phyloP scores from a whole-genome alignment of 2,797 vertebrate species.

The Ambastaia sidthimunki region DNA sequence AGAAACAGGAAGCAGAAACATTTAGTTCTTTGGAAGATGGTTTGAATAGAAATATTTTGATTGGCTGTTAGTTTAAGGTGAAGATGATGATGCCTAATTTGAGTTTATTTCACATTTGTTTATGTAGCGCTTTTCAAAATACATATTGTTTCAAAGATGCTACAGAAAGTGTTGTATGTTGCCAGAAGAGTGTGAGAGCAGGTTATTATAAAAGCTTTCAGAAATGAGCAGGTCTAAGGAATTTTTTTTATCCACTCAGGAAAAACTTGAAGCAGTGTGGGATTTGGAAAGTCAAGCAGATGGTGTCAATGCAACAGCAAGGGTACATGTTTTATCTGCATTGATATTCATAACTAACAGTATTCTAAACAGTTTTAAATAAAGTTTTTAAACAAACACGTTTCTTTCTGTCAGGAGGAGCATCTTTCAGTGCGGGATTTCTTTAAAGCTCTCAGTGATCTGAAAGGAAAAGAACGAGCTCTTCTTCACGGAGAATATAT shows the following conservation, averaged over 20 bases:
- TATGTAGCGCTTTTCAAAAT: too few species aligned
- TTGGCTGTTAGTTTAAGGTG: background rate
- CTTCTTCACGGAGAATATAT: conserved; percentile 84
- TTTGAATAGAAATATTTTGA: background rate
- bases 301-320: conserved; percentile 65
- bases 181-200: too few species aligned
- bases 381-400: background rate
- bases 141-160: too few species aligned
- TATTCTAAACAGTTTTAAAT: background rate
- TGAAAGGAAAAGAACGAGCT: conserved; percentile 85
- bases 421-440: conserved; percentile 63
- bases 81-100: conserved; percentile 4
- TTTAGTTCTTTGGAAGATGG: background rate
- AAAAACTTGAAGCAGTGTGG: conserved; percentile 72
- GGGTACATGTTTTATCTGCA: conserved; percentile 61
- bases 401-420: conserved; percentile 41
- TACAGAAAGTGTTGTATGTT: too few species aligned
- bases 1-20: background rate
- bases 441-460: conserved; percentile 82
- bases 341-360: conserved; percentile 4
- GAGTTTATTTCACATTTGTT: background rate
- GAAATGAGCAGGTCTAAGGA: too few species aligned
- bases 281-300: conserved; percentile 60
- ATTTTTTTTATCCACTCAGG: conserved; percentile 52
- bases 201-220: too few species aligned